A percentile compares a stretch with the other conserved stretches of the same genome.
phyloP scores from a whole-genome alignment of 2,113 vertebrate genomes.

The Brachyhypopomus occidentalis region DNA sequence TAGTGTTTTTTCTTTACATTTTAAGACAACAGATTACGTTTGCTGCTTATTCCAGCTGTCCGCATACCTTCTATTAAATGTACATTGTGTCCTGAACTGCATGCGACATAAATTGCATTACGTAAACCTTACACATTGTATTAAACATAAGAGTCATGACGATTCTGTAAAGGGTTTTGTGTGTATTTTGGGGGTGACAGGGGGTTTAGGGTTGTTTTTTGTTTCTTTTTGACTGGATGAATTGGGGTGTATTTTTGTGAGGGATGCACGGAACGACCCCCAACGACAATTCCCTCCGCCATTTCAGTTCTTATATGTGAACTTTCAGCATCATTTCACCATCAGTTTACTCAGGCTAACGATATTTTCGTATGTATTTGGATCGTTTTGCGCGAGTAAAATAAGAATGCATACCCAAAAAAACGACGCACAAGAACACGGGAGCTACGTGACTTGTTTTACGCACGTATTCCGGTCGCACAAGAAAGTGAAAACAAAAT shows the following conservation, averaged over 20 bases:
- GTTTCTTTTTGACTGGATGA: neutral
- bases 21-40: neutral
- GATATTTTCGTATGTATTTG: neutral
- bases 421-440: slow-evolving; percentile 16
- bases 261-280: neutral
- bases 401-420: slow-evolving; percentile 10
- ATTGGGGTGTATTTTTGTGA: neutral
- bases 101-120: slow-evolving; percentile 6
- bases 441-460: slow-evolving; percentile 51
- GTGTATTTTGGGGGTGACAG: neutral
- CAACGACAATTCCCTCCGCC: neutral
- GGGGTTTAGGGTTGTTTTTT: neutral
- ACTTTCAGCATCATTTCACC: neutral
- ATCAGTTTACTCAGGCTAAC: too few species aligned
- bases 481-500: slow-evolving; percentile 21
- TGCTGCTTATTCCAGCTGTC: neutral
- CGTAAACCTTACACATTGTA: slow-evolving; percentile 5
- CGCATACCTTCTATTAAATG: neutral
- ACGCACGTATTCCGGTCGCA: slow-evolving; percentile 38
- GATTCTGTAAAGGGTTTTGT: neutral
- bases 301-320: slow-evolving; percentile 8
- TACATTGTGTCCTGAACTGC: neutral
- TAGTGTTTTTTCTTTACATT: neutral
- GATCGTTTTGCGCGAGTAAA: neutral
- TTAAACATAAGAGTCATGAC: neutral